Evolutionary conservation across 1,140 invertebrate genomes (phyloP).

Genomic region (Drosophila mayri): DNA sequence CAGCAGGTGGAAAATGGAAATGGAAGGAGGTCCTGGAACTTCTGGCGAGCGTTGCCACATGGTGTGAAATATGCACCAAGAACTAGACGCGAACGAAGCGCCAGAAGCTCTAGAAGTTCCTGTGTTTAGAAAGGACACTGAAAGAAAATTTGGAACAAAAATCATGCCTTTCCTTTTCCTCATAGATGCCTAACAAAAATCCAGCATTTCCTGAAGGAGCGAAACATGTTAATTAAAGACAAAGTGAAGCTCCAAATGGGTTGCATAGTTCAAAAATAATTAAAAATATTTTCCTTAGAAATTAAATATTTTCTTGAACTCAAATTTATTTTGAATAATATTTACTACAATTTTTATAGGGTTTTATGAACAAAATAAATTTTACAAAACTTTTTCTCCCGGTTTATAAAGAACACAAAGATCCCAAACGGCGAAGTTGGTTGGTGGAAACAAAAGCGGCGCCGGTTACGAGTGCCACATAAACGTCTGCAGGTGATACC

Average conservation of each 20-base stretch:
- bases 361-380: background rate
- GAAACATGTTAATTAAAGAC: no score
- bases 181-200: background rate
- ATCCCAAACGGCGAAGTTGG: constrained; percentile 34
- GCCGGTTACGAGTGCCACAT: constrained; percentile 58
- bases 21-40: constrained; percentile 24
- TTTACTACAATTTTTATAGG: no score
- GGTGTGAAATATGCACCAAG: constrained; percentile 77
- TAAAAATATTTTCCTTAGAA: background rate
- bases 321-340: background rate
- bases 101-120: constrained; percentile 4
- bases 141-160: background rate
- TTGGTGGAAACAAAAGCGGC: constrained; percentile 63
- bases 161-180: accelerated
- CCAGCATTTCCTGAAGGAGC: background rate
- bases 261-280: no score
- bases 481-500: constrained; percentile 57
- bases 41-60: constrained; percentile 73
- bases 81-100: constrained; percentile 27
- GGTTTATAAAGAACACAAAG: constrained; percentile 8
- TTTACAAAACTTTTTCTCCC: background rate
- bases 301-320: no score
- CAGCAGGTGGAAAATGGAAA: constrained; percentile 35
- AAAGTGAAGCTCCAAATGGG: background rate
- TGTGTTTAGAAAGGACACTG: background rate